These are phyloP conservation scores for Empis stercorea DNA, from an alignment of 2,888 invertebrate genomes.

Conservation along the genomic window DNA sequence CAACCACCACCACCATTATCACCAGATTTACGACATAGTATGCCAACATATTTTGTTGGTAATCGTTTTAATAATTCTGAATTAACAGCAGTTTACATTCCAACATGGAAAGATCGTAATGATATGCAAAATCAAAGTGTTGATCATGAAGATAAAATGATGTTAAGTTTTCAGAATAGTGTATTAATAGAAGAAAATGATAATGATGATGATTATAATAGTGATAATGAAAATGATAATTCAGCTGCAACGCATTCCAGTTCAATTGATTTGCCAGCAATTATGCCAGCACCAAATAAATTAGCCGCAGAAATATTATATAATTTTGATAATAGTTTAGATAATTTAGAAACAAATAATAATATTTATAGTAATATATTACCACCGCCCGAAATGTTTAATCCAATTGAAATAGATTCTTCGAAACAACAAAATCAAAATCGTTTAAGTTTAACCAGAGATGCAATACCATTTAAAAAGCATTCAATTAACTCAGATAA, in stretches of 20 bases:
- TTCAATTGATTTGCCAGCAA: conserved; percentile 41
- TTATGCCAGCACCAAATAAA: conserved; percentile 39
- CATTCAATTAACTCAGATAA: conserved; percentile 51
- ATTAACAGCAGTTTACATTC: conserved; percentile 43
- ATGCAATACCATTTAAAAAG: conserved; percentile 31
- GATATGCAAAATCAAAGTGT: conserved; percentile 26
- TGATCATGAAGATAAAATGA: conserved; percentile 15
- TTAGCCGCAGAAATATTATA: conserved; percentile 43
- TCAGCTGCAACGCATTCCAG: conserved; percentile 42
- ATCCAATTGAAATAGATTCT: conserved; percentile 29
- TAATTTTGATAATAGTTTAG: conserved; percentile 29
- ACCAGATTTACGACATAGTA: conserved; percentile 46
- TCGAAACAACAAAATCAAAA: conserved; percentile 17
- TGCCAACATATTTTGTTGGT: conserved; percentile 49
- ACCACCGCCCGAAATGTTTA: conserved; percentile 48
- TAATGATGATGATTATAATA: conserved; percentile 6
- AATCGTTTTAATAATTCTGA: conserved; percentile 44
- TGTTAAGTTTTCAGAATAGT: background rate
- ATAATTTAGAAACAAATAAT: conserved; percentile 14
- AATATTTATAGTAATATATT: conserved; percentile 26
- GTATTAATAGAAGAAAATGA: conserved; percentile 7
- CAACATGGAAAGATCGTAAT: conserved; percentile 35
- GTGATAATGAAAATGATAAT: conserved; percentile 15
- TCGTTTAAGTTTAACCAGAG: conserved; percentile 20
- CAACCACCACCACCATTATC: conserved; percentile 17